Evolutionary conservation across 2,888 invertebrate genomes (phyloP), one percentile per base, ranked within the genome.

Genomic region (Cantharis nigra): DNA sequence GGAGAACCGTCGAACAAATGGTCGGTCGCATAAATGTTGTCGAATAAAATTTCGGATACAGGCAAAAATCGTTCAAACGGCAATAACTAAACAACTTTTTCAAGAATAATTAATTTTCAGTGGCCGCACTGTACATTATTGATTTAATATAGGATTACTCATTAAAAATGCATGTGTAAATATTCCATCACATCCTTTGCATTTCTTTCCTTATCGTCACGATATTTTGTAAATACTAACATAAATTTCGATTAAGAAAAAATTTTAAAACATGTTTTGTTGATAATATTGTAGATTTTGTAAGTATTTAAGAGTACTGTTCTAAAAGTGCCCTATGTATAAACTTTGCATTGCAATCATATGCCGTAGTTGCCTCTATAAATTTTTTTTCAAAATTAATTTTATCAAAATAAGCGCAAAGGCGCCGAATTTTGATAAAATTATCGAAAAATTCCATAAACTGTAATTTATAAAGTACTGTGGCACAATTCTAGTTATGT

Each of bases 321-420:
- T 79, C 73, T 77, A 78, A 78, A 83, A 83, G 83, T 83, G 83
- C 83, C 83, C 83, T 84, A 82, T 80, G 75, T 79, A 81, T 79
- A 74, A 78, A 79, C 77, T 80, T 81, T 80, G 81, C 81, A 78
- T 82, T 81, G 82, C 80, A 83, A 83, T 83, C 81, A 84, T 82
- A 83, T 83, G 83, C 85, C 85, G 84, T 85, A 85, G 85, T 84
- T 84, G 85, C 85, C 85, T 85, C 83, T 84, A 82, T 67, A 73
- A 67, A 73, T 73, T 73, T 73, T 69, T 20, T 73, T 65, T 67
- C 49, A 23, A 67, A 67, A 26, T 18, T 62, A 20, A 33, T 70
- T 18, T 18, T 49, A 62, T 69, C 28, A 28, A 28, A 69, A 26
- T 69, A 14, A 28, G 23, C 28, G 26, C 14, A 1, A 26, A 3